Percentiles rank a stretch among this genome's conserved stretches.
Conservation (phyloP, 2,113 vertebrate species). For the Thinocorus orbignyianus region DNA sequence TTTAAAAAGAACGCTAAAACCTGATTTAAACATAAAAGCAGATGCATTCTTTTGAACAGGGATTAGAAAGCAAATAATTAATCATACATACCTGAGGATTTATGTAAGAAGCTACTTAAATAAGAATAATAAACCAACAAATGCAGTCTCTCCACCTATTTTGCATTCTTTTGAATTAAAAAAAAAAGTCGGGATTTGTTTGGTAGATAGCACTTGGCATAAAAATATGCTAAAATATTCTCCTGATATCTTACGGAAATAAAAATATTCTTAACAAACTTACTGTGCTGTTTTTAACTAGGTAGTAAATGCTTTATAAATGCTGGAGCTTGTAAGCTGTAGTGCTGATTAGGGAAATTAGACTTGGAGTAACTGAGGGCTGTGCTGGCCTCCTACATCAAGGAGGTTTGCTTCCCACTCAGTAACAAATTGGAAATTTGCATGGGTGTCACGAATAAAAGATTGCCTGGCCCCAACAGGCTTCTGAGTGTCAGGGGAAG, state of each 20-base stretch:
- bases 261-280: not conserved
- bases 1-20: conserved; percentile 27
- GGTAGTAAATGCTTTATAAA: conserved; percentile 35
- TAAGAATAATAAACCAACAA: conserved; percentile 20
- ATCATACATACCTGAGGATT: conserved; percentile 48
- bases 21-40: conserved; percentile 54
- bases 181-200: not conserved
- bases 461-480: not conserved
- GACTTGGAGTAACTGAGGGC: not conserved
- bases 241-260: not conserved
- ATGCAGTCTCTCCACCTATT: not conserved
- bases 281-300: not conserved
- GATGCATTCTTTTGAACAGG: conserved; percentile 48
- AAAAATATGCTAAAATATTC: conserved; percentile 6
- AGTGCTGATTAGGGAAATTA: conserved; percentile 21
- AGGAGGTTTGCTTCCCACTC: not conserved
- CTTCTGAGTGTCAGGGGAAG: not conserved
- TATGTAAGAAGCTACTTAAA: conserved; percentile 51
- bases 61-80: conserved; percentile 58
- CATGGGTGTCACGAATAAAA: not conserved
- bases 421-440: not conserved
- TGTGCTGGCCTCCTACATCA: not conserved
- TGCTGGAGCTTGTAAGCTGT: not conserved
- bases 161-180: conserved; percentile 19
- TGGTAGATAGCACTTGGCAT: not conserved